Evolutionary conservation across 1,140 invertebrate genomes (phyloP), one percentile per base, ranked within the genome.

Genomic region (Drosophila chauvacae): DNA sequence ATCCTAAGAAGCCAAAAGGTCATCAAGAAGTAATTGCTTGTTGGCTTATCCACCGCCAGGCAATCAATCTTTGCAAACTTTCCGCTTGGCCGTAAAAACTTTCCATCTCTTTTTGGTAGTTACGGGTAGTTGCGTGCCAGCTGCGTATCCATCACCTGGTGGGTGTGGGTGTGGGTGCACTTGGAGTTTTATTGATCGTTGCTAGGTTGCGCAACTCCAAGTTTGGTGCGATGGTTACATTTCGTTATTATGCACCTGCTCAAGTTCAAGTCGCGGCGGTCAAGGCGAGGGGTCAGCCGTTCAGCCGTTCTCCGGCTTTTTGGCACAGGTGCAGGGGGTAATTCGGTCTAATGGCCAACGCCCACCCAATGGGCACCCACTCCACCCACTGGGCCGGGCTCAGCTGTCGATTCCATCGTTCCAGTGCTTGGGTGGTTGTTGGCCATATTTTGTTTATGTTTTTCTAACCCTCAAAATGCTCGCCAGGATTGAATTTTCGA

Each of bases 251-350:
- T 80, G 72, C 78, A 82, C 66, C 80, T 82, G 66, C 61, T 65
- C 83, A 88, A 88, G 85, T 88, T 88, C 84, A 88, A 74, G n/a
- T 56, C 51, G 30, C 47, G 69, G 37, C 69, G 85, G 84, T 88
- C 84, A 88, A 88, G 84, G 84, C 77, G 77, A 90, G 85, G 84
- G 84, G 80, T 88, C 84, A 88, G 65, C 72, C 68, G 44, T 26
- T n/a, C 53, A 39, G 14, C 45, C 51, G 61, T 47, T 47, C 30
- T 68, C 63, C 56, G 66, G 56, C 57, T 33, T 30, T 30, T 59
- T 41, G 51, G 44, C 16, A 47, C 64, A 68, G 65, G 83, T 75
- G 85, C 81, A 81, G 62, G 69, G 70, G 81, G 81, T 78, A 83
- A 61, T 57, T 60, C 61, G 68, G 63, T 61, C 47, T 71, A 80